These are phyloP conservation scores for Colletes gigas DNA, from an alignment of 1,140 invertebrate genomes.

Conservation along the genomic window DNA sequence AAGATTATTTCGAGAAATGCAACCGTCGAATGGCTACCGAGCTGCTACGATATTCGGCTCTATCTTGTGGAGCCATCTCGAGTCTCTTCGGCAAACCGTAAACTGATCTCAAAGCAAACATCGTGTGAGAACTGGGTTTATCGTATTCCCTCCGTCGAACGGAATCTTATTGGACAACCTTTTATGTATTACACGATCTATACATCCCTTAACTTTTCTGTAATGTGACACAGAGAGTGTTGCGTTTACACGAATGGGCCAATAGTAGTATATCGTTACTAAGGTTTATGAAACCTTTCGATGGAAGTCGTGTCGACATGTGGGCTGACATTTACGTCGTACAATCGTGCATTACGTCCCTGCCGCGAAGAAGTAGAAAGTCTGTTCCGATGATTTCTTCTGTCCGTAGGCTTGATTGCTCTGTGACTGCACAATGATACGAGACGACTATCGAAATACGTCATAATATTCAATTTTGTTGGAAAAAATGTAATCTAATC, in stretches of 20 bases:
- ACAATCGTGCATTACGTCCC: conserved; percentile 17
- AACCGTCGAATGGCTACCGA: too few relatives aligned
- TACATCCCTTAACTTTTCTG: too few relatives aligned
- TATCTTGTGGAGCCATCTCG: too few relatives aligned
- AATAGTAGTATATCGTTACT: conserved; percentile 9
- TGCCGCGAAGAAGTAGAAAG: conserved; percentile 22
- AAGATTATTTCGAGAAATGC: too few relatives aligned
- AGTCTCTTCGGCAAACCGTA: too few relatives aligned
- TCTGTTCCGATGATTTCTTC: conserved; percentile 17
- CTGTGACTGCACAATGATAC: neutral
- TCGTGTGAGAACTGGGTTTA: too few relatives aligned
- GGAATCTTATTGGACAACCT: too few relatives aligned
- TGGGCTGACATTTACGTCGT: conserved; percentile 27
- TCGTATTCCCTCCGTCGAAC: too few relatives aligned
- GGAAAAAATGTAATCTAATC: too few relatives aligned
- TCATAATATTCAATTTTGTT: too few relatives aligned
- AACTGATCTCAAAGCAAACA: too few relatives aligned
- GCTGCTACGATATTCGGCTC: too few relatives aligned
- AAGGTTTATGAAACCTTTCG: conserved; percentile 32
- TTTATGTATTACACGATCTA: neutral
- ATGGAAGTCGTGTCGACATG: conserved; percentile 23
- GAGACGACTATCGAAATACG: neutral
- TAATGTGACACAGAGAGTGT: neutral
- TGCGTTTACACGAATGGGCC: neutral
- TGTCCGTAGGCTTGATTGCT: neutral